Percentiles rank a stretch among this genome's conserved stretches.
Conservation (phyloP, 2,113 vertebrate genomes). For the Dasyurus viverrinus region DNA sequence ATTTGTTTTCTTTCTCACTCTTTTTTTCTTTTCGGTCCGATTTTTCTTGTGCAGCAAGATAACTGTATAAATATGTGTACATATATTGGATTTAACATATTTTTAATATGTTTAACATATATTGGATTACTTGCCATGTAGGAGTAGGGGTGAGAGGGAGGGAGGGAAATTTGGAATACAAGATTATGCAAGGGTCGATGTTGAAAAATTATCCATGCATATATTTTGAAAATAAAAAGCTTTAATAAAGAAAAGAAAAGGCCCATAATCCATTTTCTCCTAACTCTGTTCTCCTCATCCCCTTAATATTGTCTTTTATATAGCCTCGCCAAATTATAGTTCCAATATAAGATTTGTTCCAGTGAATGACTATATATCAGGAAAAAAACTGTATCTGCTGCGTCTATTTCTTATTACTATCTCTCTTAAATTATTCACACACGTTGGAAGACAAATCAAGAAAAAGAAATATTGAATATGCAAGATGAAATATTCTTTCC, state of each 20-base stretch:
- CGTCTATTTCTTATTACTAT: conserved; percentile 30
- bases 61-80: too few relatives aligned
- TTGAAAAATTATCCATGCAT: too few relatives aligned
- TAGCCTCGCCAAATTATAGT: background rate
- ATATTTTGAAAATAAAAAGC: too few relatives aligned
- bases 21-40: too few relatives aligned
- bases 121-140: too few relatives aligned
- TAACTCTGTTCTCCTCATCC: background rate
- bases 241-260: background rate
- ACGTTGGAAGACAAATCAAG: conserved; percentile 45
- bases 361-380: conserved; percentile 41
- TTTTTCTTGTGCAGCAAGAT: too few relatives aligned
- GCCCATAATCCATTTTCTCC: background rate
- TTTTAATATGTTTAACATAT: too few relatives aligned
- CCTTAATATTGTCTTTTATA: conserved; percentile 12
- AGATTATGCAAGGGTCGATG: too few relatives aligned
- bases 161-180: too few relatives aligned
- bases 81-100: too few relatives aligned
- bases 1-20: too few relatives aligned
- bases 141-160: too few relatives aligned
- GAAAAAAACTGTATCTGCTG: conserved; percentile 36
- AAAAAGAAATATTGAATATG: conserved; percentile 23
- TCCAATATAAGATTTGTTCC: conserved; percentile 54
- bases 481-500: conserved; percentile 10
- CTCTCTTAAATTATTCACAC: conserved; percentile 40